Evolutionary conservation across 2,888 invertebrate genomes (phyloP).

Genomic region (Volucella zonaria): DNA sequence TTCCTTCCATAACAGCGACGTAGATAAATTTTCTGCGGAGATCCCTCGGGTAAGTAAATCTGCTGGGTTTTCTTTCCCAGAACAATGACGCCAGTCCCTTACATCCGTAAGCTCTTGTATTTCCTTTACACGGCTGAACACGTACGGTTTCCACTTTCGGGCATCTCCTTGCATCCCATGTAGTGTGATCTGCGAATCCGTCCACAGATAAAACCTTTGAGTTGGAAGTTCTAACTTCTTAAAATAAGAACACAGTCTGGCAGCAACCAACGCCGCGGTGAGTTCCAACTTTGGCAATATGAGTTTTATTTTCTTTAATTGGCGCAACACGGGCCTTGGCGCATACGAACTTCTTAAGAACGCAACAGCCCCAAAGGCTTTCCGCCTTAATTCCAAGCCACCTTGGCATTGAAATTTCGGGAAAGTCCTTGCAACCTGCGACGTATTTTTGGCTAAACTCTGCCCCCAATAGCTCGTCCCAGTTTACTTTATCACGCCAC

Average conservation of each 20-base stretch:
- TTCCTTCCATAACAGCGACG: conserved; percentile 5
- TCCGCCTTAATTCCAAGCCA: not conserved
- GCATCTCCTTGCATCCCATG: conserved; percentile 4
- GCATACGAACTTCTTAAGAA: too few relatives aligned
- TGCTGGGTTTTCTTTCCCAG: conserved; percentile 17
- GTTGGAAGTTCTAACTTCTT: not conserved
- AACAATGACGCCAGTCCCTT: conserved; percentile 34
- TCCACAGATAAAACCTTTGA: conserved; percentile 15
- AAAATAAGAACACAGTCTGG: not conserved
- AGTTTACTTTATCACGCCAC: too few relatives aligned
- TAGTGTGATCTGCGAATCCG: conserved; percentile 28
- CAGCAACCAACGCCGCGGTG: not conserved
- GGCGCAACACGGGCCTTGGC: too few relatives aligned
- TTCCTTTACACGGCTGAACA: conserved; percentile 14
- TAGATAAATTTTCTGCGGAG: not conserved
- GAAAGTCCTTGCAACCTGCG: not conserved
- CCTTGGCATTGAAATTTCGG: not conserved
- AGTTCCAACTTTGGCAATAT: too few relatives aligned
- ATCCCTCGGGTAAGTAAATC: not conserved
- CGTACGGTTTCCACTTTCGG: conserved; percentile 12
- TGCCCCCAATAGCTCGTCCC: too few relatives aligned
- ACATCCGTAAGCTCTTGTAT: conserved; percentile 19
- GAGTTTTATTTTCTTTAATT: too few relatives aligned
- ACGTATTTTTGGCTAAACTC: not conserved
- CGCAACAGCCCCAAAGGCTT: too few relatives aligned